phyloP scores from a whole-genome alignment of 2,113 vertebrate species.

The Phasianus colchicus region DNA sequence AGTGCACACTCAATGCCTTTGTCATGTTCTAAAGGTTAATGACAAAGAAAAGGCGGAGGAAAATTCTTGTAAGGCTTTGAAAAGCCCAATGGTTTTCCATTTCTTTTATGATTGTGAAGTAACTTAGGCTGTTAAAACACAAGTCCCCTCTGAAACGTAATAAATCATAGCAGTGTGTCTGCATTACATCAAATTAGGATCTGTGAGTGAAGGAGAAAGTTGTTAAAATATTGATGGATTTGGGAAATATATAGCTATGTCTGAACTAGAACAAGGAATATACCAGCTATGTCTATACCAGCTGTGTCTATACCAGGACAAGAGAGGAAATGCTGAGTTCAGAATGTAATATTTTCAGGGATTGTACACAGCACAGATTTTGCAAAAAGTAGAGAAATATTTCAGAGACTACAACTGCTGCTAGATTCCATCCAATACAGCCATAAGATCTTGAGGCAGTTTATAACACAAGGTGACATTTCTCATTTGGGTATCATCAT shows the following conservation, averaged over 20 bases:
- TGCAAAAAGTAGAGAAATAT: not conserved
- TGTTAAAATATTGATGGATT: slow-evolving; percentile 26
- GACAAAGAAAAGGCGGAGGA: not conserved
- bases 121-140: not conserved
- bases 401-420: not conserved
- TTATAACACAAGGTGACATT: slow-evolving; percentile 9
- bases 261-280: not conserved
- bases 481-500: slow-evolving; percentile 14
- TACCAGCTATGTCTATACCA: not conserved
- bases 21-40: not conserved
- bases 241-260: slow-evolving; percentile 19
- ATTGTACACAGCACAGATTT: not conserved
- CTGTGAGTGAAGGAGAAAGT: not conserved
- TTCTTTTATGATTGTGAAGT: not conserved
- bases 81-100: not conserved
- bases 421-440: not conserved
- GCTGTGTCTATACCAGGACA: no score
- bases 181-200: slow-evolving; percentile 16
- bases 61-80: not conserved
- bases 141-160: not conserved
- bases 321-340: not conserved
- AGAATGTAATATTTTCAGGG: not conserved
- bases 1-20: not conserved
- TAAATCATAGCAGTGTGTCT: not conserved
- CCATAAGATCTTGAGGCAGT: not conserved